Evolutionary conservation across 2,797 vertebrate species (phyloP), one percentile per base, ranked within the genome.

Genomic region (Pitangus sulphuratus): DNA sequence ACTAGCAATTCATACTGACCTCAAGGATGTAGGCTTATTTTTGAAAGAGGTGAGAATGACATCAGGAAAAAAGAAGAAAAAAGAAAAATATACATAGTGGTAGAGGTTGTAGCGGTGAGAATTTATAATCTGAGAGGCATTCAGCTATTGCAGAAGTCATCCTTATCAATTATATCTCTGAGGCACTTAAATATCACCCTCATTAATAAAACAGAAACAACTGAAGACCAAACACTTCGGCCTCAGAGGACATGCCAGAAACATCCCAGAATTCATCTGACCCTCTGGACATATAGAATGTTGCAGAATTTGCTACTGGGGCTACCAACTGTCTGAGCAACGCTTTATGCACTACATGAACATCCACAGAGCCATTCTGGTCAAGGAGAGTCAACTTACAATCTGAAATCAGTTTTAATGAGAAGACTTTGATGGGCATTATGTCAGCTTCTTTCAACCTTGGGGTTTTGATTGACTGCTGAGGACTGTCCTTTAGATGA

Each of bases 301-400:
- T 58, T 69, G 40, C 61, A 93, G 62, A 51, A 60, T 77, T 93
- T 78, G 57, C 57, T 85, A 30, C 84, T 80, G 64, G 40, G 45
- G 11, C 33, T 95, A 33, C 45, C 44, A 81, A 64, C 30, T 44
- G 60, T 65, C 68, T 92, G 48, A 94, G 48, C 71, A 60, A 64
- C 74, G 84, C 51, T 37, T 84, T 33, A 42, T 30, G 87, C 26
- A 42, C 62, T 40, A 8, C 31, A 19, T 8, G 47, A 87, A 71
- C 56, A 89, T 74, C 56, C 64, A 85, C 28, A 28, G 77, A 91
- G 74, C 87, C 88, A 50, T 45, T 77, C 42, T 78, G 90, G 92
- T 93, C 95, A 97, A 97, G 96, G 92, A 95, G 68, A 96, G 92
- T 91, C 89, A 94, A 57, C 35, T 76, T 70, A 35, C 71, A 89